These are phyloP conservation scores for Rhodeus uyekii DNA, from an alignment of 2,797 vertebrate genomes.

Conservation along the genomic window DNA sequence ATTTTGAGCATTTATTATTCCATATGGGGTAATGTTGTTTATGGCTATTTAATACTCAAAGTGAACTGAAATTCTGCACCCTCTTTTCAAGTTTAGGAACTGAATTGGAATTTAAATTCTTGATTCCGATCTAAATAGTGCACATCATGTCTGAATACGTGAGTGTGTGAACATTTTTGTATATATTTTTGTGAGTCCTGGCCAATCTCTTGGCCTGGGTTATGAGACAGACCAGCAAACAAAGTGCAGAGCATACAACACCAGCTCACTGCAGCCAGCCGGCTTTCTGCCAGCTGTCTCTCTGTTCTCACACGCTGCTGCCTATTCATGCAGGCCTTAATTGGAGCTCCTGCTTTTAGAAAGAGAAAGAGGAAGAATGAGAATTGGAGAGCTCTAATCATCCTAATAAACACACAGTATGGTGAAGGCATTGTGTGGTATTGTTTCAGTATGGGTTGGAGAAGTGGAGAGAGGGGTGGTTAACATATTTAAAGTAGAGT, in stretches of 20 bases:
- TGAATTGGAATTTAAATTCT: too few species aligned
- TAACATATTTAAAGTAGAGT: neutral
- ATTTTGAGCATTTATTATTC: too few species aligned
- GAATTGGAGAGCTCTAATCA: slow-evolving; percentile 30
- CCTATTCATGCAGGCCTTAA: slow-evolving; percentile 70
- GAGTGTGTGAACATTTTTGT: neutral
- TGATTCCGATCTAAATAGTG: neutral
- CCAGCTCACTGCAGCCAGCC: slow-evolving; percentile 55
- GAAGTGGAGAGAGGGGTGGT: neutral
- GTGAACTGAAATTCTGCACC: too few species aligned
- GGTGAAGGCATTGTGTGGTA: neutral
- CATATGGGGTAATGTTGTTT: too few species aligned
- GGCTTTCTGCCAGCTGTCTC: slow-evolving; percentile 59
- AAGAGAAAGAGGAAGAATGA: slow-evolving; percentile 50
- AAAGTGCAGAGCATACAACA: slow-evolving; percentile 48
- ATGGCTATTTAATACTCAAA: too few species aligned
- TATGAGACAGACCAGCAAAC: slow-evolving; percentile 52
- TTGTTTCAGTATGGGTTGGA: slow-evolving; percentile 1
- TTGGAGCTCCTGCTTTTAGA: slow-evolving; percentile 63
- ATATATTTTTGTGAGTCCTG: slow-evolving; percentile 12
- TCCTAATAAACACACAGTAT: neutral
- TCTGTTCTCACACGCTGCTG: slow-evolving; percentile 37
- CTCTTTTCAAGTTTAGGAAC: too few species aligned
- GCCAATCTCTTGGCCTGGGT: slow-evolving; percentile 50
- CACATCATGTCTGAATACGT: neutral